These are phyloP conservation scores for Lucinisca nassula DNA, from an alignment of 2,888 invertebrate species.

Conservation along the genomic window DNA sequence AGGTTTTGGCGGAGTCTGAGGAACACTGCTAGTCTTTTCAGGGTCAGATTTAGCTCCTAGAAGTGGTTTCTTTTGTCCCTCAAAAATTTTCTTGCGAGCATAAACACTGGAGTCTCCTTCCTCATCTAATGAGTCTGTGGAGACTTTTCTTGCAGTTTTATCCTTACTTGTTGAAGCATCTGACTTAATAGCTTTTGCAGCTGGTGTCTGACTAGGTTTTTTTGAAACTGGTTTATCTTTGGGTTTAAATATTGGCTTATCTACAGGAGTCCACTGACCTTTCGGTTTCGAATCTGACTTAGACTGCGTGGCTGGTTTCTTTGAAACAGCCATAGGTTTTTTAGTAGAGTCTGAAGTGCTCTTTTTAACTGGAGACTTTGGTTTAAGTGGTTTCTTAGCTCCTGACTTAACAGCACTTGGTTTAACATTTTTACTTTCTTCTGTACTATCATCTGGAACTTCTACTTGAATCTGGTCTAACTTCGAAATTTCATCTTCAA, in stretches of 20 bases:
- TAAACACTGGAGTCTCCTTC: conserved; percentile 66
- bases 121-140: conserved; percentile 66
- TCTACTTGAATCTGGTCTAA: conserved; percentile 60
- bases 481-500: conserved; percentile 60
- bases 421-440: conserved; percentile 27
- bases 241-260: conserved; percentile 62
- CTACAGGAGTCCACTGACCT: conserved; percentile 3
- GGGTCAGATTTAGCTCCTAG: conserved; percentile 44
- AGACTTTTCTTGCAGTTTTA: conserved; percentile 41
- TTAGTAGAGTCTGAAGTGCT: conserved; percentile 53
- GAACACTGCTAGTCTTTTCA: conserved; percentile 41
- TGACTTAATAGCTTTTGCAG: conserved; percentile 1
- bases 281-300: conserved; percentile 43
- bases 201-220: not conserved
- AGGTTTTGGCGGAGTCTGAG: conserved; percentile 67
- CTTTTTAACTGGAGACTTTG: conserved; percentile 43
- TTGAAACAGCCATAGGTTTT: conserved; percentile 43
- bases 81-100: conserved; percentile 64
- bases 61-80: conserved; percentile 65
- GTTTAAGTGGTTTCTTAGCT: not conserved
- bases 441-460: conserved; percentile 39
- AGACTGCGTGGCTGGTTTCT: conserved; percentile 47
- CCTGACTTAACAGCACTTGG: conserved; percentile 37
- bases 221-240: conserved; percentile 48
- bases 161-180: not conserved